Evolutionary conservation across 1,140 invertebrate genomes (phyloP).

Genomic region (Polyergus mexicanus): DNA sequence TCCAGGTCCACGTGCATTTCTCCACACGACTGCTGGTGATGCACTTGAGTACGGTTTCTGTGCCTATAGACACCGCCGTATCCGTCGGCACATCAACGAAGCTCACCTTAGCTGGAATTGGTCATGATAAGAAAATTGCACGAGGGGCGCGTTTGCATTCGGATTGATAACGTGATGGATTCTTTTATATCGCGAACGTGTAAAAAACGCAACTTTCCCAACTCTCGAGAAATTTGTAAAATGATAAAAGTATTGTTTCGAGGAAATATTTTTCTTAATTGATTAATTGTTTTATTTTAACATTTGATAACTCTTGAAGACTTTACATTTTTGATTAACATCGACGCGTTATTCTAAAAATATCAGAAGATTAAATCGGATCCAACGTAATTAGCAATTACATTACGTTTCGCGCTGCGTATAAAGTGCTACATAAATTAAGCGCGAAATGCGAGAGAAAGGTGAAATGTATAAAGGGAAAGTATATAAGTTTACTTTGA

Average conservation of each 20-base stretch:
- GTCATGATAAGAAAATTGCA: background rate
- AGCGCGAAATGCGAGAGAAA: conserved; percentile 18
- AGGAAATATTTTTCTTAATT: background rate
- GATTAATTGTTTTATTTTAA: background rate
- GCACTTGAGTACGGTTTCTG: conserved; percentile 80
- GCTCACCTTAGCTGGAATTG: conserved; percentile 80
- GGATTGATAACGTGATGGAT: background rate
- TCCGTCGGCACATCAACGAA: conserved; percentile 82
- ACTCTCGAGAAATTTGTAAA: background rate
- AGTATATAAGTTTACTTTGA: conserved; percentile 5
- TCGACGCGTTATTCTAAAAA: background rate
- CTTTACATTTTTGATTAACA: background rate
- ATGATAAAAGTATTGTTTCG: background rate
- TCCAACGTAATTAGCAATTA: conserved; percentile 6
- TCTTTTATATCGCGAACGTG: background rate
- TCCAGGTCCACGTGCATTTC: conserved; percentile 84
- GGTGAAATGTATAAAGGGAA: conserved; percentile 32
- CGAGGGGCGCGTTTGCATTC: background rate
- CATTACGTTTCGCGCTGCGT: background rate
- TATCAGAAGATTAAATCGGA: background rate
- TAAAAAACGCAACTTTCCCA: background rate
- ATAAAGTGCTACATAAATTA: conserved; percentile 27
- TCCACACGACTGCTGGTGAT: conserved; percentile 81
- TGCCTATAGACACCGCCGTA: conserved; percentile 78
- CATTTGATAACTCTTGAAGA: background rate